Percentiles rank a stretch among this genome's conserved stretches.
phyloP scores from a whole-genome alignment of 2,113 vertebrate genomes.

The Chauna torquata region DNA sequence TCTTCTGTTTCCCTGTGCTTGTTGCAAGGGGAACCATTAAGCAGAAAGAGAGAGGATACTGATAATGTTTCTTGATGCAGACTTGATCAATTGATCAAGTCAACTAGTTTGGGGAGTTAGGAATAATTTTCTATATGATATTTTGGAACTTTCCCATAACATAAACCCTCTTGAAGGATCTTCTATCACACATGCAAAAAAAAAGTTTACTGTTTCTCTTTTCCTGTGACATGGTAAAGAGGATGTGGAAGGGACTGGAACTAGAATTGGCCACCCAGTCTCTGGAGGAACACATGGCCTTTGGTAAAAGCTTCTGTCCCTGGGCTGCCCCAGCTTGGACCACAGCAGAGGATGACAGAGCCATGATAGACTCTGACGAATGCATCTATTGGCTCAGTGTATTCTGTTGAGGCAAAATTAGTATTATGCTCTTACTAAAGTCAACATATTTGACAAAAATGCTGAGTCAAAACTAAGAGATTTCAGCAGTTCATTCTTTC shows the following conservation, averaged over 20 bases:
- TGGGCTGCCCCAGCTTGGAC: not conserved
- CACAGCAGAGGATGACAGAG: not conserved
- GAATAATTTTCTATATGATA: not conserved
- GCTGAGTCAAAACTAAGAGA: not conserved
- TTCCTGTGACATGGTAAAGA: not conserved
- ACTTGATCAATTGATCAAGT: not conserved
- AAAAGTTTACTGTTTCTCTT: not conserved
- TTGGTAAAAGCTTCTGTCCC: not conserved
- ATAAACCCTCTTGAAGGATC: not conserved
- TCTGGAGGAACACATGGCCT: not conserved
- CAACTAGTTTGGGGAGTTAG: not conserved
- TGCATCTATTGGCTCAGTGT: not conserved
- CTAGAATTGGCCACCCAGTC: not conserved
- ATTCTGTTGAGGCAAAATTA: not conserved
- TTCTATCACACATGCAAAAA: not conserved
- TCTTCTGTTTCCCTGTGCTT: not conserved
- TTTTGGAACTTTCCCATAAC: not conserved
- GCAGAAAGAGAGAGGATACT: not conserved
- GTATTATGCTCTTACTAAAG: not conserved
- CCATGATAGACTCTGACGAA: not conserved
- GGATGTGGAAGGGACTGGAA: not conserved
- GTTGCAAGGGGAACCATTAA: not conserved
- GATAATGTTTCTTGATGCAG: not conserved
- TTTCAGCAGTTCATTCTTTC: not conserved
- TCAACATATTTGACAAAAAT: not conserved